Percentiles rank a stretch among this genome's conserved stretches.
Conservation (phyloP, 1,140 invertebrate genomes). For the Penaeus japonicus region DNA sequence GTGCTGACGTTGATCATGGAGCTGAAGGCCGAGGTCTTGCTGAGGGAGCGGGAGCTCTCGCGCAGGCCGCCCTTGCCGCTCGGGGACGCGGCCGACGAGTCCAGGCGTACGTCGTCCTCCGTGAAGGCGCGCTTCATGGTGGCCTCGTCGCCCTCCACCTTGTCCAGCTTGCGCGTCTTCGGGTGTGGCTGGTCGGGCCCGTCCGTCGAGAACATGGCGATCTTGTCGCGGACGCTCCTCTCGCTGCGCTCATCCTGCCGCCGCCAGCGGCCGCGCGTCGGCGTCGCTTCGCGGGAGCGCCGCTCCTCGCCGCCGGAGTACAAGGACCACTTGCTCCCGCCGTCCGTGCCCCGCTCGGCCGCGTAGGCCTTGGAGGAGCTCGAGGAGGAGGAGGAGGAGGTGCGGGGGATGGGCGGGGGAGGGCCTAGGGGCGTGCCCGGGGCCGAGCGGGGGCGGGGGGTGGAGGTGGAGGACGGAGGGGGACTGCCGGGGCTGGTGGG, state of each 20-base stretch:
- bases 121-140: conserved; percentile 53
- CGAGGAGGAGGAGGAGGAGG: conserved; percentile 21
- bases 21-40: conserved; percentile 50
- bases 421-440: conserved; percentile 41
- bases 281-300: conserved; percentile 27
- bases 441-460: conserved; percentile 39
- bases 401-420: conserved; percentile 40
- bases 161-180: conserved; percentile 66
- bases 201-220: conserved; percentile 81
- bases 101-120: conserved; percentile 48
- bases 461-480: conserved; percentile 24
- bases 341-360: conserved; percentile 44
- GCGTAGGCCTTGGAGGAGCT: conserved; percentile 49
- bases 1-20: conserved; percentile 59
- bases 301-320: conserved; percentile 35
- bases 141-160: conserved; percentile 67
- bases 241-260: conserved; percentile 70
- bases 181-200: conserved; percentile 63
- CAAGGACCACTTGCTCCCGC: conserved; percentile 37
- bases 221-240: conserved; percentile 83
- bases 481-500: conserved; percentile 43
- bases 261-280: conserved; percentile 48
- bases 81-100: not conserved
- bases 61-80: not conserved
- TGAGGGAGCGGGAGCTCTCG: conserved; percentile 38